Base-by-base conservation (phyloP, 1,140 invertebrate genomes). In the Eurosta solidaginis region DNA sequence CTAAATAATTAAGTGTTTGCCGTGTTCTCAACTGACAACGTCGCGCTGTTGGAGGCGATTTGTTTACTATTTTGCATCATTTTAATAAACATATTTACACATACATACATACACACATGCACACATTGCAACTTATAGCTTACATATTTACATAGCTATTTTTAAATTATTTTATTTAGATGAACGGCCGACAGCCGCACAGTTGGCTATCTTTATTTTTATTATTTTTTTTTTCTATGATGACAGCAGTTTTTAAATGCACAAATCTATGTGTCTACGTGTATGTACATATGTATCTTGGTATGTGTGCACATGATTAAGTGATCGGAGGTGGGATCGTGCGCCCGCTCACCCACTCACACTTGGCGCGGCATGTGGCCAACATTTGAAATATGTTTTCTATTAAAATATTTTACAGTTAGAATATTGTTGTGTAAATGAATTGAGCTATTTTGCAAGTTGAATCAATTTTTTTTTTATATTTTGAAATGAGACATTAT, bases 1-100 rank as follows among this genome's bases (percentile, higher is more conserved):
- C 33, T 68, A 68, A 68, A 68, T 68, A 68, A 68, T 68, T 63
- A 63, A 63, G 54, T 68, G 59, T 68, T 68, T 68, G 59, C 59
- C 59, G 36, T 68, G 59, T 68, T 68, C 6, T 3, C 27, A 68
- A 29, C 59, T 68, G 59, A 68, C 59, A 68, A 22, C 33, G 33
- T n/a, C n/a, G 29, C 59, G 40, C 59, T 9, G 59, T 40, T 68
- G 59, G 59, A 68, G 59, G 59, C 59, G 33, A 68, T 68, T 68
- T 68, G 14, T 40, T 27, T 29, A 33, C 59, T 68, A 33, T 33
- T 33, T 40, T 68, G 59, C n/a, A 3, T 9, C 6, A 10, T 17
- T 9, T 22, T n/a, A 54, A 4, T 12, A 33, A 5, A 33, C 29
- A 36, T 7, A 59, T 1, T 33, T 14, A 33, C 14, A 20, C 10